A percentile compares a stretch with the other conserved stretches of the same genome.
Conservation (phyloP, 2,888 invertebrate genomes). For the Habrosyne pyritoides region DNA sequence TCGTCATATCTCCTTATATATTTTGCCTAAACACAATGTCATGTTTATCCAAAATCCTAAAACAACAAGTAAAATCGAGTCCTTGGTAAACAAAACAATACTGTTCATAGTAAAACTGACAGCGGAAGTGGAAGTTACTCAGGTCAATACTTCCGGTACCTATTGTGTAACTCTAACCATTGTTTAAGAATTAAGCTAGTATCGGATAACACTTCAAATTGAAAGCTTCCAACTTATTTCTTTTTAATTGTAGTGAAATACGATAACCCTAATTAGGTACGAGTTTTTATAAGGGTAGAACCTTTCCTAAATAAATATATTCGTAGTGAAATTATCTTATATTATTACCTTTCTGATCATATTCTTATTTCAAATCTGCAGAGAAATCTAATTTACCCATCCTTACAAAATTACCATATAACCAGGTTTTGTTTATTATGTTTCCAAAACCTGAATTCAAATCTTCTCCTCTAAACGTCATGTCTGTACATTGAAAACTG, state of each 20-base stretch:
- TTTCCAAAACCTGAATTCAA: too few relatives aligned
- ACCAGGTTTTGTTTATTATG: too few relatives aligned
- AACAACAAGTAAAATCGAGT: slow-evolving; percentile 6
- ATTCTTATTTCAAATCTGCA: too few relatives aligned
- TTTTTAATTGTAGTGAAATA: not conserved
- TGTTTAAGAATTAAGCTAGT: slow-evolving; percentile 9
- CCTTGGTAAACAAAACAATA: not conserved
- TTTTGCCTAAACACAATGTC: not conserved
- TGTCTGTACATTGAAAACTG: too few relatives aligned
- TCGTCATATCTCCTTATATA: not conserved
- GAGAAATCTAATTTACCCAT: too few relatives aligned
- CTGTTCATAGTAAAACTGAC: slow-evolving; percentile 5
- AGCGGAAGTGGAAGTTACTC: slow-evolving; percentile 15
- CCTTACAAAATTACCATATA: too few relatives aligned
- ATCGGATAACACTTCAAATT: not conserved
- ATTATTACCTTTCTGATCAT: too few relatives aligned
- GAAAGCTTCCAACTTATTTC: not conserved
- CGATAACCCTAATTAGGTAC: not conserved
- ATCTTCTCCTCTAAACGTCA: too few relatives aligned
- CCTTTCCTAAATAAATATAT: not conserved
- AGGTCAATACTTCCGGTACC: slow-evolving; percentile 19
- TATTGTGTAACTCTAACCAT: slow-evolving; percentile 19
- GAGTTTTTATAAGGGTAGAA: not conserved
- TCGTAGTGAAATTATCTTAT: too few relatives aligned
- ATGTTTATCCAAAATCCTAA: not conserved